phyloP scores from a whole-genome alignment of 1,140 invertebrate genomes.

The Diabrotica undecimpunctata region DNA sequence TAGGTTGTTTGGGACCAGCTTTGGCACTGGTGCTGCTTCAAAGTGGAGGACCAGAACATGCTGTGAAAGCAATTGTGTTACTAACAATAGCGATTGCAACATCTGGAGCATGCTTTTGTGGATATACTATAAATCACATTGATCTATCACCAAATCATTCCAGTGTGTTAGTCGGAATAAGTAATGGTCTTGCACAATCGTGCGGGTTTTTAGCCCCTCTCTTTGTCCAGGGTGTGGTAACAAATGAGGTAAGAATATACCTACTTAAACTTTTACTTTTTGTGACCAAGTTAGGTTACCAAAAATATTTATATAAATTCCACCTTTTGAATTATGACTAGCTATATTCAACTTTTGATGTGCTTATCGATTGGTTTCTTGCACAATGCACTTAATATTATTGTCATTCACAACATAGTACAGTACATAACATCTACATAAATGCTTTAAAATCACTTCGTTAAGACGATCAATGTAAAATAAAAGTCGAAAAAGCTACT shows the following conservation, averaged over 20 bases:
- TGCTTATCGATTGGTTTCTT: too few species aligned
- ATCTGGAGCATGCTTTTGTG: slow-evolving; percentile 60
- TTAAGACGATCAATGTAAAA: too few species aligned
- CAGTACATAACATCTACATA: too few species aligned
- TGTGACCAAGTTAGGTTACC: too few species aligned
- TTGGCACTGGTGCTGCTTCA: not conserved
- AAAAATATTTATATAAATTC: too few species aligned
- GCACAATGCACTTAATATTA: too few species aligned
- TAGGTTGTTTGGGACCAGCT: not conserved
- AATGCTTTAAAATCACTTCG: too few species aligned
- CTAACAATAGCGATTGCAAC: not conserved
- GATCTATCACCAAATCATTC: slow-evolving; percentile 70
- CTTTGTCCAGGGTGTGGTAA: slow-evolving; percentile 59
- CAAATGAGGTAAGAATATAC: slow-evolving; percentile 54
- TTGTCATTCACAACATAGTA: too few species aligned
- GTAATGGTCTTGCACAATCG: slow-evolving; percentile 68
- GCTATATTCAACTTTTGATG: too few species aligned
- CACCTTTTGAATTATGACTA: too few species aligned
- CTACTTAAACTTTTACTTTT: too few species aligned
- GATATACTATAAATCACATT: slow-evolving; percentile 65
- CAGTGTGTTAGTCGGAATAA: slow-evolving; percentile 70
- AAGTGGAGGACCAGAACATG: not conserved
- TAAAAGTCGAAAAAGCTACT: too few species aligned
- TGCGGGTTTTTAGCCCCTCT: slow-evolving; percentile 67
- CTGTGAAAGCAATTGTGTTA: slow-evolving; percentile 3